A percentile compares a stretch with the other conserved stretches of the same genome.
Evolutionary conservation across 2,797 vertebrate genomes (phyloP).

Genomic region (Lithobates sylvaticus): DNA sequence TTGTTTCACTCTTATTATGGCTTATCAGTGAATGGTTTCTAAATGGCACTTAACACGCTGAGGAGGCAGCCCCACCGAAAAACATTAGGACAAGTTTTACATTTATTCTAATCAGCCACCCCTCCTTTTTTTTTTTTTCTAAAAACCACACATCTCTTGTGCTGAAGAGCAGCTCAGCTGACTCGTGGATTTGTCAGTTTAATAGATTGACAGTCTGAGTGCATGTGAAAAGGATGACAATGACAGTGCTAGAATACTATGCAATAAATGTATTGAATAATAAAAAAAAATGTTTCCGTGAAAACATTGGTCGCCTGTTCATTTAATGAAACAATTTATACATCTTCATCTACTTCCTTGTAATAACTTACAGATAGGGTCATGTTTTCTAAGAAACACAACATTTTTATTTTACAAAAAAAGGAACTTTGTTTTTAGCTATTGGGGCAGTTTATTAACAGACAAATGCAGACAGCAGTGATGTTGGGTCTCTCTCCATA

Average conservation of each 20-base stretch:
- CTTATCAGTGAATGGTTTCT: not conserved
- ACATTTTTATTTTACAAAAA: no score
- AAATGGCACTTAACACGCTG: not conserved
- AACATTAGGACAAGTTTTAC: slow-evolving; percentile 1
- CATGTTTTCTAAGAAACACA: not conserved
- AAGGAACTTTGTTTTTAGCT: no score
- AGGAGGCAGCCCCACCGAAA: not conserved
- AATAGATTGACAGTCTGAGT: not conserved
- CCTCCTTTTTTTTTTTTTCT: not conserved
- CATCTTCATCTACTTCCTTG: not conserved
- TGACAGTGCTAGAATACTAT: not conserved
- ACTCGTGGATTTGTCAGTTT: not conserved
- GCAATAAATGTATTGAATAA: not conserved
- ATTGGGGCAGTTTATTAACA: no score
- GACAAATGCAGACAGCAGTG: no score
- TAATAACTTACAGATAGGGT: not conserved
- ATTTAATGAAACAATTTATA: not conserved
- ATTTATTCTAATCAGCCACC: not conserved
- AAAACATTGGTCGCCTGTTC: not conserved
- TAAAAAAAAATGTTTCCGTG: not conserved
- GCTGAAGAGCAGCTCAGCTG: not conserved
- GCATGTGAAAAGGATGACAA: not conserved
- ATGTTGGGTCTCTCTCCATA: no score
- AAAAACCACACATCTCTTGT: not conserved
- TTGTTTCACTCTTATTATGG: not conserved